Evolutionary conservation across 2,797 vertebrate species (phyloP), one percentile per base, ranked within the genome.

Genomic region (Rhinichthys osculus): DNA sequence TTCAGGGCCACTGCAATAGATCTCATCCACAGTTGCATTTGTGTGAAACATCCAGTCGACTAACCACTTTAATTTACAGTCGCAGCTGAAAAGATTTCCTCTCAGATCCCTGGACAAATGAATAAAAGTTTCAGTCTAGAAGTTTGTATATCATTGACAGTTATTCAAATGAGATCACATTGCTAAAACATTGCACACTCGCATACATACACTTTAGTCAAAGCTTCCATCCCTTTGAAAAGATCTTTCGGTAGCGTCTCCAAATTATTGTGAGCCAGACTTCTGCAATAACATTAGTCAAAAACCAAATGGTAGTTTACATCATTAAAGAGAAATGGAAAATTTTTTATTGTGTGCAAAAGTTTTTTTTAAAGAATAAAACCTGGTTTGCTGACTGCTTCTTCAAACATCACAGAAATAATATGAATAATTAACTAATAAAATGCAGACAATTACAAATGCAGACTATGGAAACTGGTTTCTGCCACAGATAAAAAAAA

Each of bases 21-120:
- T 97, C 90, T 98, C 97, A 92, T 98, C 97, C 21, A 99, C 97
- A 0, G 97, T 99, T 72, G 98, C 97, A 21, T 99, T 99, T 90
- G 97, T 99, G 93, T 93, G 96, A 92, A 94, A 91, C 85, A 99
- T 96, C 98, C 98, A 99, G 91, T 98, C 97, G 89, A 99, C 97
- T 92, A 99, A 89, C 98, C 98, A 99, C 92, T 99, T 99, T 89
- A 98, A 90, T 88, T 99, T 99, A 92, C 98, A 99, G 93, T 99
- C 98, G 92, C 98, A 99, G 42, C 93, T 96, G 93, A 99, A 98
- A 87, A 96, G 95, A 90, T 99, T 99, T 72, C 98, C 97, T 91
- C 98, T 94, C 90, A 99, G 92, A 89, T 99, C 98, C 90, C 98
- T 99, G 91, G 64, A 91, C 84, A 78, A 23, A 70, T 76, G 76